These are phyloP conservation scores for Heliconius erato DNA, from an alignment of 2,888 invertebrate species.

Conservation along the genomic window DNA sequence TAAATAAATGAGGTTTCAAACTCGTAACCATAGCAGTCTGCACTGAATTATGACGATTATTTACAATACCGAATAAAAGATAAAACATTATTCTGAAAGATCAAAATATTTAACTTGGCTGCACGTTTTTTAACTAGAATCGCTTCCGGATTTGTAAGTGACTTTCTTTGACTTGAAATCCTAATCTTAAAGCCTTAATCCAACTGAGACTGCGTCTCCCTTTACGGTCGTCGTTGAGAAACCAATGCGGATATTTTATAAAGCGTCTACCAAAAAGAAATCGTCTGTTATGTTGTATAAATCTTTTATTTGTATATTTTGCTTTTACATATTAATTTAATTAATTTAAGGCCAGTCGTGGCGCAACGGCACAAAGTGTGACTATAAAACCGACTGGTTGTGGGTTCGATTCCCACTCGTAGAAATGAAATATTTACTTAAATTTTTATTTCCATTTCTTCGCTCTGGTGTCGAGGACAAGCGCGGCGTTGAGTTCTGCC, in stretches of 20 bases:
- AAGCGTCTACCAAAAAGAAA: constrained; percentile 20
- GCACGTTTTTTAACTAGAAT: constrained; percentile 1
- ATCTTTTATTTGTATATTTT: constrained; percentile 1
- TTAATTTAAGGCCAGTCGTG: too few relatives aligned
- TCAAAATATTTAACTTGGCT: background rate
- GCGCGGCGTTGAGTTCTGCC: too few relatives aligned
- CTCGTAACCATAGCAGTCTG: too few relatives aligned
- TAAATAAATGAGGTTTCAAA: too few relatives aligned
- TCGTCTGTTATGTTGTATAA: constrained; percentile 7
- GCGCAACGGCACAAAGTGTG: too few relatives aligned
- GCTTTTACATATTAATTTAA: background rate
- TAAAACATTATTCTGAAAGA: background rate
- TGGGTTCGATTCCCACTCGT: too few relatives aligned
- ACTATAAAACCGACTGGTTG: too few relatives aligned
- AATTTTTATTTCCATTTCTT: too few relatives aligned
- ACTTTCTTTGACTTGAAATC: constrained; percentile 33
- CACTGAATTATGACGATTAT: background rate
- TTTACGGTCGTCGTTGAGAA: constrained; percentile 39
- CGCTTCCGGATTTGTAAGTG: constrained; percentile 32
- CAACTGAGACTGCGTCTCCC: constrained; percentile 41
- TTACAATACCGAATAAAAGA: background rate
- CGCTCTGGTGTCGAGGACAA: too few relatives aligned
- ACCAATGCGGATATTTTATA: constrained; percentile 37
- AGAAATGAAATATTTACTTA: too few relatives aligned
- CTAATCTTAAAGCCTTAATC: constrained; percentile 45